Percentiles rank a stretch among this genome's conserved stretches.
Evolutionary conservation across 1,140 invertebrate genomes (phyloP).

Genomic region (honey bee (Apis mellifera)): Amel_HAv3.1 CM009934.2:11605501-11606000

Average conservation of each 20-base stretch:
- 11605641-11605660: constrained; percentile 67
- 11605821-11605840: constrained; percentile 29
- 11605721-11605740: constrained; percentile 6
- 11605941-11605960: constrained; percentile 13
- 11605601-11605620: not conserved
- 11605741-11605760: constrained; percentile 38
- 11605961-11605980: constrained; percentile 17
- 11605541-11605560: constrained; percentile 71
- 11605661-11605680: constrained; percentile 50
- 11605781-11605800: not conserved
- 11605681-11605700: constrained; percentile 1
- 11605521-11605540: constrained; percentile 31
- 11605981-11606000: constrained; percentile 48
- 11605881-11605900: constrained; percentile 28
- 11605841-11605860: constrained; percentile 62
- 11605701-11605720: not conserved
- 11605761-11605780: constrained; percentile 43
- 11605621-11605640: not conserved
- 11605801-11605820: not conserved
- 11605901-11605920: not conserved
- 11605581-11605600: constrained; percentile 65
- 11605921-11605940: not conserved
- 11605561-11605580: constrained; percentile 71
- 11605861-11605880: constrained; percentile 44
- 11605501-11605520: constrained; percentile 61